Conservation (phyloP, 2,888 invertebrate genomes). For the Napeogenes inachia region DNA sequence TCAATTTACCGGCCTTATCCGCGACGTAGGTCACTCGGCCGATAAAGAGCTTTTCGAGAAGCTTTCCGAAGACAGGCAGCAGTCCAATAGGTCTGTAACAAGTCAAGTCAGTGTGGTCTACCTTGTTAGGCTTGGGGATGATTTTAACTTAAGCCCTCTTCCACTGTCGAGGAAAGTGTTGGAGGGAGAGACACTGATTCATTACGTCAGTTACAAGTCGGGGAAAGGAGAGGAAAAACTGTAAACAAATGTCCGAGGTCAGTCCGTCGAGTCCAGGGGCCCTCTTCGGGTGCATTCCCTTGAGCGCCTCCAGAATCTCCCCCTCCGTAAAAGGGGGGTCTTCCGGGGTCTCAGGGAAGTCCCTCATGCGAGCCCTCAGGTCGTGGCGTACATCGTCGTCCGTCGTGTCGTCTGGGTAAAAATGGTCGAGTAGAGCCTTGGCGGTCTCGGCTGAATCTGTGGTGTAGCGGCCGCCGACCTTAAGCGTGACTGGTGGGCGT, state of each 20-base stretch:
- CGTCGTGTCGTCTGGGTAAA: background rate
- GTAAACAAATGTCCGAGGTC: background rate
- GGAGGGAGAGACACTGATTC: slow-evolving; percentile 6
- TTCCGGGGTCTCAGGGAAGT: slow-evolving; percentile 17
- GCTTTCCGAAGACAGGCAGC: too few species aligned
- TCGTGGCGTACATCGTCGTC: slow-evolving; percentile 12
- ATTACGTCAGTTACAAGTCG: background rate
- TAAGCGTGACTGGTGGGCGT: slow-evolving; percentile 8
- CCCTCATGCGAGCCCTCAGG: slow-evolving; percentile 1
- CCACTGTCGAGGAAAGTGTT: background rate
- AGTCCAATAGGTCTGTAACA: slow-evolving; percentile 12
- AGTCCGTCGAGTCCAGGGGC: background rate
- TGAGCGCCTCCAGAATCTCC: slow-evolving; percentile 1
- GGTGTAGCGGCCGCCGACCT: background rate
- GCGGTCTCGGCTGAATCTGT: background rate
- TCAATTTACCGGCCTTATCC: too few species aligned
- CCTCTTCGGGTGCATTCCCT: background rate
- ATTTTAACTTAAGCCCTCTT: slow-evolving; percentile 25
- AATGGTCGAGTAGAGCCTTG: too few species aligned
- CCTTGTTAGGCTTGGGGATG: slow-evolving; percentile 34
- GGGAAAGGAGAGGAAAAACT: background rate
- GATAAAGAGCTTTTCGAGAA: too few species aligned
- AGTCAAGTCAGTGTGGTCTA: slow-evolving; percentile 9
- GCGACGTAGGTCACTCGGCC: too few species aligned
- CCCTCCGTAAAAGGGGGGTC: slow-evolving; percentile 10